phyloP scores from a whole-genome alignment of 2,797 vertebrate species.

The Salmo trutta region DNA sequence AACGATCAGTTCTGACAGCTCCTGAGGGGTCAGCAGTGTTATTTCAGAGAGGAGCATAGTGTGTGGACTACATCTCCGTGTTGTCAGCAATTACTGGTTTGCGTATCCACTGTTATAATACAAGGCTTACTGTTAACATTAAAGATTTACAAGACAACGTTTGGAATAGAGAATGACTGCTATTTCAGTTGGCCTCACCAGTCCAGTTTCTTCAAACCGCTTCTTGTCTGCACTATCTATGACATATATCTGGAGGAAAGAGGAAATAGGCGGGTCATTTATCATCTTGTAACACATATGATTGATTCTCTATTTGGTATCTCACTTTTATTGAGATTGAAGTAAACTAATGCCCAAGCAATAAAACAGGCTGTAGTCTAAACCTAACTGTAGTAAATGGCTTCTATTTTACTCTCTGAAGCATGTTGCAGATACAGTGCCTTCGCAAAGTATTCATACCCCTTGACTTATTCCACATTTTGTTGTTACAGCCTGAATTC shows the following conservation, averaged over 20 bases:
- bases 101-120: neutral
- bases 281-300: neutral
- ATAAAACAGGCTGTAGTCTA: neutral
- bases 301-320: neutral
- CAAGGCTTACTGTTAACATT: no score
- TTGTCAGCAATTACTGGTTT: no score
- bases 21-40: constrained; percentile 62
- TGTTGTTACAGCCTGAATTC: no score
- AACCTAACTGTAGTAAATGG: neutral
- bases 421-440: neutral
- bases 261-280: constrained; percentile 5
- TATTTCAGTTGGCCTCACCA: constrained; percentile 69
- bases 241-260: constrained; percentile 82
- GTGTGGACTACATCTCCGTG: neutral
- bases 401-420: neutral
- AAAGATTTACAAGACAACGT: no score
- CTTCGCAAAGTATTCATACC: no score
- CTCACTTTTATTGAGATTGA: neutral
- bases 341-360: neutral
- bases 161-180: neutral
- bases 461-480: no score
- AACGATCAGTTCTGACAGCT: constrained; percentile 83
- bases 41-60: no score
- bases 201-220: constrained; percentile 87
- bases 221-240: constrained; percentile 91